phyloP scores from a whole-genome alignment of 53 echinoderm and acorn worm species.

The Zoroaster sp. region DNA sequence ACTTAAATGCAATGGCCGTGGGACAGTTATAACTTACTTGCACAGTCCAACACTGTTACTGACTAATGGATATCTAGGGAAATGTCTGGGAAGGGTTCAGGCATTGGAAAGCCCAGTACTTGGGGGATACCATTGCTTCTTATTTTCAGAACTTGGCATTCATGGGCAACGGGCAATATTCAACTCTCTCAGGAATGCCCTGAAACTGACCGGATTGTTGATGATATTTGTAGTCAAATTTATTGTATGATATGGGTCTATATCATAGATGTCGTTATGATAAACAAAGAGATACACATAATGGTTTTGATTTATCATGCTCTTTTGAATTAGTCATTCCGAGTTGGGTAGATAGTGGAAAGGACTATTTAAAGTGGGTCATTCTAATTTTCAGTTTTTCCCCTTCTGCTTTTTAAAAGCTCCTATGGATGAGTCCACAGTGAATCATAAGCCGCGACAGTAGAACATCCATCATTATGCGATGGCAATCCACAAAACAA shows the following conservation, averaged over 20 bases:
- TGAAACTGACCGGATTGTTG: too few relatives aligned
- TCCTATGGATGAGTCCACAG: neutral
- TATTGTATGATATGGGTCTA: too few relatives aligned
- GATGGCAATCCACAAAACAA: neutral
- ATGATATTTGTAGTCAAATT: too few relatives aligned
- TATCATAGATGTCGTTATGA: too few relatives aligned
- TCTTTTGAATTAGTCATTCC: too few relatives aligned
- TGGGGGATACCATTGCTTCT: neutral
- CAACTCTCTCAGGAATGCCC: too few relatives aligned
- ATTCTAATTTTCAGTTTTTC: neutral
- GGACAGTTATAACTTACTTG: neutral
- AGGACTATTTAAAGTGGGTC: neutral
- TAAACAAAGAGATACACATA: too few relatives aligned
- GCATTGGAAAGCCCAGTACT: neutral
- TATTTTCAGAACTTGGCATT: neutral
- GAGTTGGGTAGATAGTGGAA: too few relatives aligned
- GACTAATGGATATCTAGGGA: neutral
- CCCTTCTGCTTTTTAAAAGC: neutral
- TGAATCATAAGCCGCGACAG: neutral
- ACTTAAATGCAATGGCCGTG: neutral
- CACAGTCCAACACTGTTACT: neutral
- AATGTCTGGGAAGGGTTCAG: neutral
- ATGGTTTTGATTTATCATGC: too few relatives aligned
- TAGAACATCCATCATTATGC: neutral
- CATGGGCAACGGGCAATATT: too few relatives aligned